Conservation (phyloP, 2,113 vertebrate species). For the Cathartes aura region DNA sequence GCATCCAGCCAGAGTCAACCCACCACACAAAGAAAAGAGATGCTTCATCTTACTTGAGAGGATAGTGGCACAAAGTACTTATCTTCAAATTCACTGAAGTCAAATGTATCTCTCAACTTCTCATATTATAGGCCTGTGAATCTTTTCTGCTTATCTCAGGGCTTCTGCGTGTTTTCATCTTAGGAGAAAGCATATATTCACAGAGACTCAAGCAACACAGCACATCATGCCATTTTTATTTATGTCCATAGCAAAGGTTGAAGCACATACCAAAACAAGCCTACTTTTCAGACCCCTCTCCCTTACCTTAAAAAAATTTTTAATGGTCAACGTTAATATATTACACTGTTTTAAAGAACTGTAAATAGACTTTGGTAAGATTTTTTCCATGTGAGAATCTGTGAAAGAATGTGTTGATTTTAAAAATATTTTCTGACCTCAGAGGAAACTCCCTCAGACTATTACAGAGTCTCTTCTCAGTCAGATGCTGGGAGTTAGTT, state of each 20-base stretch:
- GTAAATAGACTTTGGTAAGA: background rate
- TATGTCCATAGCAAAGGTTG: background rate
- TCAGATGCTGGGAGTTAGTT: background rate
- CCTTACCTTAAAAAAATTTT: background rate
- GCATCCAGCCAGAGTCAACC: too few relatives aligned
- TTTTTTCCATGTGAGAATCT: background rate
- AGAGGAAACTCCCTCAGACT: background rate
- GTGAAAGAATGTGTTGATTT: background rate
- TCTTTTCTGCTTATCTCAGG: background rate
- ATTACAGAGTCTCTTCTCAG: background rate
- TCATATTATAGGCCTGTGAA: background rate
- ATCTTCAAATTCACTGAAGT: background rate
- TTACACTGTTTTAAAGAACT: background rate
- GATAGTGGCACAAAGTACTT: background rate
- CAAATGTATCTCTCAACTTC: background rate
- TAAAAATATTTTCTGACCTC: background rate
- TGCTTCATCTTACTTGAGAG: background rate
- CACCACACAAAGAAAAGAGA: background rate
- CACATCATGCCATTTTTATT: background rate
- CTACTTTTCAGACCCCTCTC: background rate
- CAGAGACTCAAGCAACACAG: background rate
- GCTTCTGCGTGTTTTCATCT: background rate
- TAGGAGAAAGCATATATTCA: background rate
- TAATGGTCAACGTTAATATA: background rate
- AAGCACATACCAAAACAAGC: background rate